Percentiles rank a stretch among this genome's conserved stretches.
Evolutionary conservation across 2,113 vertebrate genomes (phyloP).

Genomic region (Serinus canaria): DNA sequence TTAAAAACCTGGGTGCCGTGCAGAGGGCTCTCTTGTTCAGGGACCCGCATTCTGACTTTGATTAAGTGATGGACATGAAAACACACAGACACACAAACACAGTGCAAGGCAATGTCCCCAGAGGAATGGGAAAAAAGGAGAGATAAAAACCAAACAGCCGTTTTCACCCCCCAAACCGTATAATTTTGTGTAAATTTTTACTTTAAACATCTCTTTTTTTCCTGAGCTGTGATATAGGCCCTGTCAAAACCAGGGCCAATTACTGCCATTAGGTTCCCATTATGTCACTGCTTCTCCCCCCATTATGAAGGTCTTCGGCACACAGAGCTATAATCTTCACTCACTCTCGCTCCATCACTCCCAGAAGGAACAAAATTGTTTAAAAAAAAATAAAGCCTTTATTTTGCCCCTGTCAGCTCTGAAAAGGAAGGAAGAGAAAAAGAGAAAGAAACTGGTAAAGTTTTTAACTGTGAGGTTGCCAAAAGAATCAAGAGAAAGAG

Average conservation of each 20-base stretch:
- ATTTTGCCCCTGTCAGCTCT: slow-evolving; percentile 85
- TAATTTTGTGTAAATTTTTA: slow-evolving; percentile 99
- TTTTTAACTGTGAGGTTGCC: slow-evolving; percentile 80
- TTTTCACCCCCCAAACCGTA: slow-evolving; percentile 87
- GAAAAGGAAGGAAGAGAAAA: slow-evolving; percentile 76
- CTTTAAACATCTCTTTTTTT: slow-evolving; percentile 92
- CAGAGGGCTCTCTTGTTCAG: slow-evolving; percentile 42
- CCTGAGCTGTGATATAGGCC: slow-evolving; percentile 95
- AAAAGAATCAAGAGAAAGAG: neutral
- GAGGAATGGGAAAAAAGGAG: slow-evolving; percentile 67
- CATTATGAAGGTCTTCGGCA: slow-evolving; percentile 82
- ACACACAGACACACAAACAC: slow-evolving; percentile 65
- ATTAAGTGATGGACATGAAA: slow-evolving; percentile 66
- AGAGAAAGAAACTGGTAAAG: slow-evolving; percentile 78
- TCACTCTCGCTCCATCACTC: slow-evolving; percentile 95
- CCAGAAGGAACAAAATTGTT: slow-evolving; percentile 89
- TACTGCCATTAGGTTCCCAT: slow-evolving; percentile 99
- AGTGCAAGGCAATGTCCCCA: slow-evolving; percentile 51
- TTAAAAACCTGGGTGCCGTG: neutral
- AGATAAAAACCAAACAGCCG: slow-evolving; percentile 86
- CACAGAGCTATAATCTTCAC: slow-evolving; percentile 98
- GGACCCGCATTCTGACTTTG: slow-evolving; percentile 52
- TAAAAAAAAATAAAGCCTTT: slow-evolving; percentile 80
- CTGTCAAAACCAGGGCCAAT: slow-evolving; percentile 99
- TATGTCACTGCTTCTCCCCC: slow-evolving; percentile 94